Percentiles rank a stretch among this genome's conserved stretches.
Conservation (phyloP, 2,888 invertebrate species). For the Meteorus colon region DNA sequence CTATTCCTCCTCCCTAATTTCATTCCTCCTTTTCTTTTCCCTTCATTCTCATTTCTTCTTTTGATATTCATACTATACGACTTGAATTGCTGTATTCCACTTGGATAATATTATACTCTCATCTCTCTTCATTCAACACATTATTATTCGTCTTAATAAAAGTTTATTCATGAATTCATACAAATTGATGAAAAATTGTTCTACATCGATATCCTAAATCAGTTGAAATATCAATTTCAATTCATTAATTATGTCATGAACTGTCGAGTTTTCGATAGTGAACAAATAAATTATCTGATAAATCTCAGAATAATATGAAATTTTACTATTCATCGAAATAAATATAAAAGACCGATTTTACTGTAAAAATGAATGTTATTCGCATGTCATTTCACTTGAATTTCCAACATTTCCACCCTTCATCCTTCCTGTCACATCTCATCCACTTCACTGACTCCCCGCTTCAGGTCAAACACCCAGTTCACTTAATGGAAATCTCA, state of each 20-base stretch:
- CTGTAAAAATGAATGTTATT: slow-evolving; percentile 53
- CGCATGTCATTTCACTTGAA: slow-evolving; percentile 56
- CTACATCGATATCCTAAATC: too few relatives aligned
- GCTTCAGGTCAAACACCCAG: slow-evolving; percentile 1
- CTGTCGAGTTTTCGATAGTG: too few relatives aligned
- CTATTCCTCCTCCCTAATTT: slow-evolving; percentile 4
- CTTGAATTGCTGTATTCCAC: background rate
- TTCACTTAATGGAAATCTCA: slow-evolving; percentile 7
- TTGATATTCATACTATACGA: background rate
- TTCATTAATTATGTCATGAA: too few relatives aligned
- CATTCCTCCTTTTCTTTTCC: background rate
- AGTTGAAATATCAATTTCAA: too few relatives aligned
- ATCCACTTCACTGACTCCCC: slow-evolving; percentile 5
- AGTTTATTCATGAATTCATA: too few relatives aligned
- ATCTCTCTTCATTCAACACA: too few relatives aligned
- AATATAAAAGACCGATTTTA: slow-evolving; percentile 44
- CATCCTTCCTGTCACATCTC: background rate
- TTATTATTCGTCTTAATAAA: too few relatives aligned
- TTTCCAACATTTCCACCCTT: slow-evolving; percentile 38
- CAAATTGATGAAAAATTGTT: too few relatives aligned
- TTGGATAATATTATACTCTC: too few relatives aligned
- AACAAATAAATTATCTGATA: too few relatives aligned
- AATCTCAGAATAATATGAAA: too few relatives aligned
- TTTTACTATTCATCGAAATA: background rate
- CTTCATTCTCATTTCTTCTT: background rate